Evolutionary conservation across 2,888 invertebrate species (phyloP).

Genomic region (Melanostoma mellinum): DNA sequence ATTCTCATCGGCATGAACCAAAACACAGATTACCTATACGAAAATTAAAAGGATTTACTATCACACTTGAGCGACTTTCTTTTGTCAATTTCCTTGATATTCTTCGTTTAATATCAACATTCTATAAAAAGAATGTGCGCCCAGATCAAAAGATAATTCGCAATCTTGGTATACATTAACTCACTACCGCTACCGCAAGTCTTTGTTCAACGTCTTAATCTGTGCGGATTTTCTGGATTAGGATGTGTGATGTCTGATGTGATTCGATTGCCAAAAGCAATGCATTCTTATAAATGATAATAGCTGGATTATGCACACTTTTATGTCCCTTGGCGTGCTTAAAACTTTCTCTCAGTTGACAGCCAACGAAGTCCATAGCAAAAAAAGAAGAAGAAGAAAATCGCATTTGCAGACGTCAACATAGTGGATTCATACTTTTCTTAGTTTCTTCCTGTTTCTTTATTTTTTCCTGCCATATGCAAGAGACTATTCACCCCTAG

Average conservation of each 20-base stretch:
- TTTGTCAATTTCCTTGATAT: slow-evolving; percentile 32
- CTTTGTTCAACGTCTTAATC: slow-evolving; percentile 61
- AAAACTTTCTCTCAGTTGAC: slow-evolving; percentile 37
- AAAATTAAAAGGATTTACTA: slow-evolving; percentile 42
- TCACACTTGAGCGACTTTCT: slow-evolving; percentile 57
- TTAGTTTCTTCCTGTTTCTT: not conserved
- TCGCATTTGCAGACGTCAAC: slow-evolving; percentile 39
- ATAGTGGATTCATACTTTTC: slow-evolving; percentile 34
- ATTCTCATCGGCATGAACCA: too few species aligned
- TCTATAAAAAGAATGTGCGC: slow-evolving; percentile 45
- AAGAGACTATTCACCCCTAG: slow-evolving; percentile 52
- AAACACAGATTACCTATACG: too few species aligned
- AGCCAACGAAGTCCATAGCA: slow-evolving; percentile 6
- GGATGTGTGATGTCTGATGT: slow-evolving; percentile 14
- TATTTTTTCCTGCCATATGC: slow-evolving; percentile 52
- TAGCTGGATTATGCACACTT: slow-evolving; percentile 47
- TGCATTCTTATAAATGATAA: slow-evolving; percentile 46
- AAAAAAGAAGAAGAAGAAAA: slow-evolving; percentile 18
- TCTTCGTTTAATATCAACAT: slow-evolving; percentile 58
- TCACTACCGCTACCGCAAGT: slow-evolving; percentile 29
- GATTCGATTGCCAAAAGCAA: slow-evolving; percentile 50
- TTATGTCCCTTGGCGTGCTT: slow-evolving; percentile 37
- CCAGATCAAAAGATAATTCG: slow-evolving; percentile 59
- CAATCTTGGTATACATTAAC: not conserved
- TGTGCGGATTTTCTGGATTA: slow-evolving; percentile 58